Base-by-base conservation (phyloP, 2,113 vertebrate species). In the Mormyrus iriodes region DNA sequence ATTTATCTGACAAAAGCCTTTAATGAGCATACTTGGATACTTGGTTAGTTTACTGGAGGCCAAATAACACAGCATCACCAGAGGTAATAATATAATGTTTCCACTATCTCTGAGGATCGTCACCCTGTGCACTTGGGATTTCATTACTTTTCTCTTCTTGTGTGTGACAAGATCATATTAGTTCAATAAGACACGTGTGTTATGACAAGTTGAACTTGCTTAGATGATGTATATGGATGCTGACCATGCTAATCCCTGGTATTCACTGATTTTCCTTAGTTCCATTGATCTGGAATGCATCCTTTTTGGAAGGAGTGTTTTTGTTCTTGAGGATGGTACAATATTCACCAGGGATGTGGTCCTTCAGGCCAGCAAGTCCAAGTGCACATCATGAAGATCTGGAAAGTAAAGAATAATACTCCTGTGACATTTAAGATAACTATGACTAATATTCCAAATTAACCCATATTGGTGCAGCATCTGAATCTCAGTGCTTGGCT, bases 1-100 rank as follows among this genome's bases (percentile, higher is more conserved):
- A 53, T 88, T 88, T 53, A 88, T 79, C 51, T 86, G 49, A 21
- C 85, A 86, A 86, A 51, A 10, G 6, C 51, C n/a, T 73, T 88
- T 83, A 88, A 55, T 88, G 73, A 88, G 73, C 48, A 88, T n/a
- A 42, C 21, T n/a, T 52, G 19, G 73, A 35, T 73, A 83, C 49
- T 2, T 42, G 24, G n/a, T 53, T 35, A 82, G 46, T 88, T 88
- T 73, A 88, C 27, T 24, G 27, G 35, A 15, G 17, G 73, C 73
- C 88, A 52, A 88, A 35, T 39, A 15, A 48, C 35, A 24, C 35
- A 55, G 73, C 19, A 52, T 88, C 48, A 53, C 31, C 65, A 46
- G 24, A 61, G 39, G 21, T n/a, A 42, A 39, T 44, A 61, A 6
- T 88, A 13, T 39, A 69, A 39, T 48, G 24, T 79, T 51, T 27